Base-by-base conservation (phyloP, 2,797 vertebrate genomes). In the Sebastes iracundus region DNA sequence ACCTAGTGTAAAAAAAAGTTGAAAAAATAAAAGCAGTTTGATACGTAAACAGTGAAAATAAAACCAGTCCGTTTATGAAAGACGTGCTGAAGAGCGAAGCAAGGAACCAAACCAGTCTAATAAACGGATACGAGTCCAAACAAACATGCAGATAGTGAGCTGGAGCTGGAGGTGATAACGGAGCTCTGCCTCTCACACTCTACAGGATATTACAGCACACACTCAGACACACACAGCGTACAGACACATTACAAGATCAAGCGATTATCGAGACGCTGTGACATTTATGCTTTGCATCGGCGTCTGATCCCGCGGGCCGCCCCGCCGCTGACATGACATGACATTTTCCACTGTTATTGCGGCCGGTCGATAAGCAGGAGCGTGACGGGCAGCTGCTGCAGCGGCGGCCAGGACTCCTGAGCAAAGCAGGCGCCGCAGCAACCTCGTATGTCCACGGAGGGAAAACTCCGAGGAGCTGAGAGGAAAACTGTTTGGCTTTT, bases 121-220 rank as follows among this genome's bases (percentile, higher is more conserved):
- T 75, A 75, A 88, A 76, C 12, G 1, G 49, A 79, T 72, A 75
- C 66, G 20, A 62, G 52, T 61, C 28, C 55, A 60, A 69, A 88
- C 58, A 83, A 77, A 88, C 71, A 18, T 22, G 67, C 65, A 84
- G 65, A 76, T 63, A 18, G 38, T 71, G 70, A 71, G 71, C 20
- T n/a, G 18, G 70, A 71, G 71, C 20, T 23, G 18, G 0, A 11
- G 55, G 8, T 20, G 80, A 86, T 65, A 86, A 81, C 25, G 2
- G 46, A 53, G 68, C 42, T 55, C 9, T 23, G 4, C n/a, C n/a
- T 16, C 66, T 4, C 61, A 27, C 28, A 20, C 72, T 79, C 84
- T 38, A 13, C 35, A 60, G 80, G 83, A 79, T 88, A 88, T 89
- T 85, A 87, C 72, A 85, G 70, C 1, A 32, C 77, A 23, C 71